Percentiles rank a stretch among this genome's conserved stretches.
phyloP scores from a whole-genome alignment of 2,113 vertebrate species.

The Charadrius vociferus region DNA sequence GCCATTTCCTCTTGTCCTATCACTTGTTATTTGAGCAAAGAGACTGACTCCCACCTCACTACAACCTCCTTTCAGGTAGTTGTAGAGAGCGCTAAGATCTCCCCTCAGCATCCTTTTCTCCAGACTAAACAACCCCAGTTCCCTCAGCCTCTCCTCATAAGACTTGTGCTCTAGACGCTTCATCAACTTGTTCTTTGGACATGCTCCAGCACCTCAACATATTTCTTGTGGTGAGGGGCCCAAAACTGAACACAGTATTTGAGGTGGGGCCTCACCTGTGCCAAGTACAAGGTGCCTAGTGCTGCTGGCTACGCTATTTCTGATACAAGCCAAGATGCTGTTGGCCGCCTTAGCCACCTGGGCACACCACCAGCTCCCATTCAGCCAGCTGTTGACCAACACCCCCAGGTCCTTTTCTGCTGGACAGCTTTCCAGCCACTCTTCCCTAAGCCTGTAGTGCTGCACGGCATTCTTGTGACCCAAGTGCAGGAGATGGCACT shows the following conservation, averaged over 20 bases:
- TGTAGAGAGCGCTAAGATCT: rapidly evolving
- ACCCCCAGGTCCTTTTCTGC: rapidly evolving
- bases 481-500: not conserved
- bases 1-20: not conserved
- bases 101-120: not conserved
- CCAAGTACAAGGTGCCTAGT: rapidly evolving
- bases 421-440: not conserved
- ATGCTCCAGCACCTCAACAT: rapidly evolving
- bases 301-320: not conserved
- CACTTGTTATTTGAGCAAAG: not conserved
- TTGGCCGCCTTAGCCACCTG: not conserved
- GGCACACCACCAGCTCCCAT: not conserved
- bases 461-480: not conserved
- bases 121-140: not conserved
- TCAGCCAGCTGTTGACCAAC: rapidly evolving
- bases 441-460: rapidly evolving
- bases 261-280: not conserved
- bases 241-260: not conserved
- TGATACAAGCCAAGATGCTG: not conserved
- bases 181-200: not conserved
- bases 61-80: not conserved
- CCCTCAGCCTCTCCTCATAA: not conserved
- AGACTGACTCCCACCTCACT: rapidly evolving
- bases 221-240: not conserved
- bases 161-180: not conserved